Percentiles rank a stretch among this genome's conserved stretches.
phyloP scores from a whole-genome alignment of 2,797 vertebrate genomes.

The Sebastes trivittatus region DNA sequence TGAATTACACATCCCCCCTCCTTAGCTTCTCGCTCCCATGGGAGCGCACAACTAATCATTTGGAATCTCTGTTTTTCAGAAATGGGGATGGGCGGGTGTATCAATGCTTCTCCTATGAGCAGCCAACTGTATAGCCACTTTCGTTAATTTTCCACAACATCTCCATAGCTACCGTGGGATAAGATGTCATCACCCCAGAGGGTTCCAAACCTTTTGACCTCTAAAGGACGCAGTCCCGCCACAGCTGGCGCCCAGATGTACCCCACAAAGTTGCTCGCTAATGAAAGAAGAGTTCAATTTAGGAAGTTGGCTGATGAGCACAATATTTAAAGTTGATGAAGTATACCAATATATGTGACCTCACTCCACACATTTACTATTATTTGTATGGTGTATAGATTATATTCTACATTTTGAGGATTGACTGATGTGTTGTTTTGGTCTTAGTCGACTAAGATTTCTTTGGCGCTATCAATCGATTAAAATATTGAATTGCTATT shows the following conservation, averaged over 20 bases:
- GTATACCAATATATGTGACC: neutral
- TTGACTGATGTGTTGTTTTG: no score
- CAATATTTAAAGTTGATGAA: conserved; percentile 19
- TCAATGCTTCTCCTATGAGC: conserved; percentile 36
- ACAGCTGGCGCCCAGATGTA: conserved; percentile 77
- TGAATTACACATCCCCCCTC: conserved; percentile 77
- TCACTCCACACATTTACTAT: neutral
- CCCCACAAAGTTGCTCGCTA: conserved; percentile 15
- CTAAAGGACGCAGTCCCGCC: conserved; percentile 11
- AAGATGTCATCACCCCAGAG: conserved; percentile 66
- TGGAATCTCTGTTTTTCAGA: conserved; percentile 69
- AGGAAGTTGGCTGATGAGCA: conserved; percentile 7
- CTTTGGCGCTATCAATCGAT: no score
- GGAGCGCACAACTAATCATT: conserved; percentile 77
- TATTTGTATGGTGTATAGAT: neutral
- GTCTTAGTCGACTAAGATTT: no score
- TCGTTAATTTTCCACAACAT: conserved; percentile 57
- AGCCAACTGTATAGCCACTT: conserved; percentile 13
- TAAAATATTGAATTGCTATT: no score
- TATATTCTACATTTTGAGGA: neutral
- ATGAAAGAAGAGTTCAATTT: conserved; percentile 38
- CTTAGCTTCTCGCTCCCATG: conserved; percentile 54
- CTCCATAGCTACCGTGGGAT: conserved; percentile 55
- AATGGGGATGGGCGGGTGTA: conserved; percentile 18
- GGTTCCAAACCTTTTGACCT: conserved; percentile 72